These are phyloP conservation scores for Athalia circularis DNA, from an alignment of 2,888 invertebrate species.

Conservation along the genomic window DNA sequence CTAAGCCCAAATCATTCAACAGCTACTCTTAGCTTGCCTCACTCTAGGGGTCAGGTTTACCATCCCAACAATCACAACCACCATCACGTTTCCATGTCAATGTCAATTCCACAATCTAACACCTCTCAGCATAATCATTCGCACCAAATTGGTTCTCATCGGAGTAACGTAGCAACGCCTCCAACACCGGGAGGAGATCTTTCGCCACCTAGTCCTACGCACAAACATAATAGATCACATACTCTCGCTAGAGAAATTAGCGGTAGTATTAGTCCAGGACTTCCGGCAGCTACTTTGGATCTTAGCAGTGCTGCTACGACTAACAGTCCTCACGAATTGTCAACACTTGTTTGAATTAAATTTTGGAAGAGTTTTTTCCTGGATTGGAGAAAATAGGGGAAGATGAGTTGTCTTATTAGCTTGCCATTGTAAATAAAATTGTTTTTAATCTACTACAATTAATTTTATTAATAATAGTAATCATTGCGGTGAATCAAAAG, in stretches of 20 bases:
- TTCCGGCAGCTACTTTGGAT: constrained; percentile 79
- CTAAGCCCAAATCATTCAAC: constrained; percentile 16
- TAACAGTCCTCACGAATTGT: constrained; percentile 82
- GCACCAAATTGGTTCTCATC: constrained; percentile 51
- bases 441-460: no score
- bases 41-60: constrained; percentile 15
- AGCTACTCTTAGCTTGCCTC: not conserved
- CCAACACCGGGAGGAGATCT: constrained; percentile 68
- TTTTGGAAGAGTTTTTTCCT: not conserved
- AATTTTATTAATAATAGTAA: constrained; percentile 1
- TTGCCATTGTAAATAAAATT: constrained; percentile 22
- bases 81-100: constrained; percentile 60
- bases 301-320: constrained; percentile 81
- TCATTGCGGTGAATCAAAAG: constrained; percentile 33
- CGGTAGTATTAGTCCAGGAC: constrained; percentile 80
- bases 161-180: constrained; percentile 57
- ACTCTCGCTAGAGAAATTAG: constrained; percentile 74
- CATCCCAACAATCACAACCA: constrained; percentile 44
- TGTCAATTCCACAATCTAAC: constrained; percentile 49
- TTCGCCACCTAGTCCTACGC: constrained; percentile 64
- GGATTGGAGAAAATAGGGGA: not conserved
- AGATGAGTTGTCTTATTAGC: constrained; percentile 12
- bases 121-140: constrained; percentile 54
- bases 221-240: constrained; percentile 60
- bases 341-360: constrained; percentile 79